Percentiles rank a stretch among this genome's conserved stretches.
phyloP scores from a whole-genome alignment of 2,888 invertebrate species.

The Drosophila borealis region DNA sequence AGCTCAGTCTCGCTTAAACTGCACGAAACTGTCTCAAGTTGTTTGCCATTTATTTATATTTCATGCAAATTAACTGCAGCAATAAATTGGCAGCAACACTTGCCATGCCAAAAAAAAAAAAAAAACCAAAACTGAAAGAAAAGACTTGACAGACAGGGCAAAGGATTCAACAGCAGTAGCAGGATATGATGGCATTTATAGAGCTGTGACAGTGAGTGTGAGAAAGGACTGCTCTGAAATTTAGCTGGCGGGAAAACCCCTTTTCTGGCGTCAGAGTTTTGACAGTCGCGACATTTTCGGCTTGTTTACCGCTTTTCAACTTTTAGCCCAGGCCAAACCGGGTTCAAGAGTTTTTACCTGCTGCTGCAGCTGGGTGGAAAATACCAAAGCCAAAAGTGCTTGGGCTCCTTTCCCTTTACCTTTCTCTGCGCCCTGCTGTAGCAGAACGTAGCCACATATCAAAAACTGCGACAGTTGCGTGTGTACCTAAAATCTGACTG shows the following conservation, averaged over 20 bases:
- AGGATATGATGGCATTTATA: constrained; percentile 22
- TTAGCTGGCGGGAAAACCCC: constrained; percentile 26
- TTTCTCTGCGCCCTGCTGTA: background rate
- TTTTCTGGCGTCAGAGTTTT: constrained; percentile 52
- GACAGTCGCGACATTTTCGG: constrained; percentile 76
- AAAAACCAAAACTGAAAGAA: constrained; percentile 1
- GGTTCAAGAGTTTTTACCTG: constrained; percentile 34
- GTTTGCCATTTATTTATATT: constrained; percentile 77
- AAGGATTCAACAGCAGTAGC: constrained; percentile 23
- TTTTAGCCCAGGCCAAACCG: constrained; percentile 48
- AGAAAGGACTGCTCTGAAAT: constrained; percentile 1
- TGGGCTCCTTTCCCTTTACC: background rate
- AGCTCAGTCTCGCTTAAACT: constrained; percentile 40
- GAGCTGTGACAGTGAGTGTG: background rate
- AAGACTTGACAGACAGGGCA: constrained; percentile 48
- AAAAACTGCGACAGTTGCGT: constrained; percentile 62
- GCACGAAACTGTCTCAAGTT: constrained; percentile 66
- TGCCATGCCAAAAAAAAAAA: constrained; percentile 33
- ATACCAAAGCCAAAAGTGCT: constrained; percentile 28
- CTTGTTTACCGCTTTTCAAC: constrained; percentile 76
- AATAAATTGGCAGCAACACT: constrained; percentile 76
- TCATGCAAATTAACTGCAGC: constrained; percentile 79
- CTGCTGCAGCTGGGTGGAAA: constrained; percentile 27
- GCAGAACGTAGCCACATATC: constrained; percentile 49
- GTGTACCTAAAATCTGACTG: constrained; percentile 25